These are phyloP conservation scores for Parauchenoglanis punctatus DNA, from an alignment of 2,797 vertebrate species.

Conservation along the genomic window DNA sequence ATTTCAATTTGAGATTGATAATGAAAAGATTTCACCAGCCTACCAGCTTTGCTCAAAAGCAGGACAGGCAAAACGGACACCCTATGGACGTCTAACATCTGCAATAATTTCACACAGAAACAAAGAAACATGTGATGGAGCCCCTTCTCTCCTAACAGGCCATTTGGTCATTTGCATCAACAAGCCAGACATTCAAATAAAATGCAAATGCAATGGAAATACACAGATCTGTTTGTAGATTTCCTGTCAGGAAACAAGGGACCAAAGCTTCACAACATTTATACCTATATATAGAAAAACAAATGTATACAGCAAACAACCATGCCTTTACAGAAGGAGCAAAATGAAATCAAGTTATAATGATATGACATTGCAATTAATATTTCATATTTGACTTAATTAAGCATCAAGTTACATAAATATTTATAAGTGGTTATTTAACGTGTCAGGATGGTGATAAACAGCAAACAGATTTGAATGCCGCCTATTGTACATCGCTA, in stretches of 20 bases:
- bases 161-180: constrained; percentile 45
- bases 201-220: constrained; percentile 55
- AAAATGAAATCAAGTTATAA: background rate
- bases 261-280: background rate
- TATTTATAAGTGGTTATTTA: background rate
- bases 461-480: background rate
- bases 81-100: background rate
- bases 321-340: background rate
- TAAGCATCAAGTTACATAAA: background rate
- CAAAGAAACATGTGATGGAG: constrained; percentile 9
- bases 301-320: background rate
- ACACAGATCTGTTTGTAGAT: constrained; percentile 32
- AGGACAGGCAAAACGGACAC: background rate
- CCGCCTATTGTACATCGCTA: too few species aligned
- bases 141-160: background rate
- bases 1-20: background rate
- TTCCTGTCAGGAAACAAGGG: constrained; percentile 19
- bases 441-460: background rate
- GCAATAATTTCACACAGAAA: background rate
- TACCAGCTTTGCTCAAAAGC: background rate
- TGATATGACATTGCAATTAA: background rate
- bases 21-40: background rate
- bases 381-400: too few species aligned
- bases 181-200: constrained; percentile 49
- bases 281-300: background rate